Conservation (phyloP, 1,140 invertebrate species). For the Apis cerana region DNA sequence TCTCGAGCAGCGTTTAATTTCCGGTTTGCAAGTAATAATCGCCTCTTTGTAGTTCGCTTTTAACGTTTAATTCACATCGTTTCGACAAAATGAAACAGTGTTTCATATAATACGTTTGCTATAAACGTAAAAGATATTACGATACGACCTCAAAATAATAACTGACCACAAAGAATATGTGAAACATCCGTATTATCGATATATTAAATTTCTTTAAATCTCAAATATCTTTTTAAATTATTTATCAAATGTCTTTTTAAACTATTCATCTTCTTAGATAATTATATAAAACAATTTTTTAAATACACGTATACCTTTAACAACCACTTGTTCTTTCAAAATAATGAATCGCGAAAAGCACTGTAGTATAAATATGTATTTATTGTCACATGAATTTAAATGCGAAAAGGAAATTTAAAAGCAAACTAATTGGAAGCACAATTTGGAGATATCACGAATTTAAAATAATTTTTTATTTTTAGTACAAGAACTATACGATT, state of each 20-base stretch:
- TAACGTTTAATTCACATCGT: background rate
- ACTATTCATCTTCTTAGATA: too few species aligned
- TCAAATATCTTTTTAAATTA: too few species aligned
- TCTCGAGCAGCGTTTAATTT: conserved; percentile 12
- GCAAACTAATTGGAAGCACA: background rate
- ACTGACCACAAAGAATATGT: background rate
- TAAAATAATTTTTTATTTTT: background rate
- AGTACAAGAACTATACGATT: background rate
- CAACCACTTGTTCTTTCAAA: background rate
- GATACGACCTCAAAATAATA: background rate
- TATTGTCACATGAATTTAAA: background rate
- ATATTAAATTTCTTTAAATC: background rate
- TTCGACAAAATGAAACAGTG: background rate
- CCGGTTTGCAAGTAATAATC: background rate
- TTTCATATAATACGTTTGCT: background rate
- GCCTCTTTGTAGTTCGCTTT: background rate
- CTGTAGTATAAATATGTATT: background rate
- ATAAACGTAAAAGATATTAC: too few species aligned
- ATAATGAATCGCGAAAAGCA: background rate
- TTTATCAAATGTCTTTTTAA: too few species aligned
- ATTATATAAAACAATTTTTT: too few species aligned
- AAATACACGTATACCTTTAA: background rate
- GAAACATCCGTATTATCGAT: background rate
- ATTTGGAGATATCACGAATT: background rate
- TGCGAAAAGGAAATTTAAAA: background rate